Evolutionary conservation across 2,113 vertebrate genomes (phyloP).

Genomic region (Heterocephalus glaber): DNA sequence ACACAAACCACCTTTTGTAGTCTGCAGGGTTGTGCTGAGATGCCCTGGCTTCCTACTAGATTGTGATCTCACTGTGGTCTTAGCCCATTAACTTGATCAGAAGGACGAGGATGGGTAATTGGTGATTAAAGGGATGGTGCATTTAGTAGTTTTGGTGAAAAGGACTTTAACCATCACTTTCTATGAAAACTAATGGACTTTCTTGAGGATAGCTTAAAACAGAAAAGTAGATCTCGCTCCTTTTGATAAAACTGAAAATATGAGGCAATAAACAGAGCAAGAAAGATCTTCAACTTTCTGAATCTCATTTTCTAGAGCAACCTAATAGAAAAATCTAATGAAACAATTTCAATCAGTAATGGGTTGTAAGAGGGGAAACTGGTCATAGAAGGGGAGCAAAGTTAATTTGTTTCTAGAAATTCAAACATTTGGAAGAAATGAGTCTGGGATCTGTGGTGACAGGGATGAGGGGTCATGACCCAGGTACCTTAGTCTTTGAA

Average conservation of each 20-base stretch:
- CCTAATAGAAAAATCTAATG: neutral
- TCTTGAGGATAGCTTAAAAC: neutral
- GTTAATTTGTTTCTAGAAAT: constrained; percentile 49
- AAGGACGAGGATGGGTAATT: neutral
- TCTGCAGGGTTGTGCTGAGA: neutral
- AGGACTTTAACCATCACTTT: neutral
- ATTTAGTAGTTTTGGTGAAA: neutral
- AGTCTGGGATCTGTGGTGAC: neutral
- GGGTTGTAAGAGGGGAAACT: neutral
- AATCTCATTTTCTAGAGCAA: constrained; percentile 39
- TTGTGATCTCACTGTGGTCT: neutral
- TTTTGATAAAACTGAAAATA: neutral
- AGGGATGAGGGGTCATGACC: neutral
- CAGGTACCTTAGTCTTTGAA: constrained; percentile 40
- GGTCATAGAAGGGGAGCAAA: neutral
- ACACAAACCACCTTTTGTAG: neutral
- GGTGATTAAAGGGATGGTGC: neutral
- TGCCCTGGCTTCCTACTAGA: neutral
- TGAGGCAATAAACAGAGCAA: neutral
- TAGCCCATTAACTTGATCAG: neutral
- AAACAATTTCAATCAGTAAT: neutral
- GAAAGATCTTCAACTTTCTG: constrained; percentile 28
- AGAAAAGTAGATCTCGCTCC: neutral
- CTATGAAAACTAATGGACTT: neutral
- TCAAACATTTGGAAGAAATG: constrained; percentile 1